Evolutionary conservation across 1,140 invertebrate species (phyloP).

Genomic region (Drusus annulatus): DNA sequence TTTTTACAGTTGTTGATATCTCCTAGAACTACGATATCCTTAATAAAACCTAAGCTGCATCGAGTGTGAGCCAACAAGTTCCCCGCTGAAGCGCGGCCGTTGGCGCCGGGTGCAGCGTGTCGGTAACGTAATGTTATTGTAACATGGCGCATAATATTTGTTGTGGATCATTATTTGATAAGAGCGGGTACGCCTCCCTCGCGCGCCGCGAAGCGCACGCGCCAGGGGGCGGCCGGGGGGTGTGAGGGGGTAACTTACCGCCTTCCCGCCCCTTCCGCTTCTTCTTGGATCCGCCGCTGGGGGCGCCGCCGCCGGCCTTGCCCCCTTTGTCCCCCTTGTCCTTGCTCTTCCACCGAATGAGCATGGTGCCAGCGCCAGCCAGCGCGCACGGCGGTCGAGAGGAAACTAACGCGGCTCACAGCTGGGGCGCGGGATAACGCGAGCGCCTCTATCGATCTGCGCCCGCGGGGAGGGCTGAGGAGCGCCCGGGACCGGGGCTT

Average conservation of each 20-base stretch:
- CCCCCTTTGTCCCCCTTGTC: conserved; percentile 55
- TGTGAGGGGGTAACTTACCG: conserved; percentile 44
- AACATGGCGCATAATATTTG: not conserved
- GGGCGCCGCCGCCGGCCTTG: conserved; percentile 44
- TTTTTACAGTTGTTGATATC: too few species aligned
- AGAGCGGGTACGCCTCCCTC: not conserved
- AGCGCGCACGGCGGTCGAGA: not conserved
- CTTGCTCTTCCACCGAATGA: conserved; percentile 59
- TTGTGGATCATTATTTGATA: conserved; percentile 6
- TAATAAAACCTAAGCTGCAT: too few species aligned
- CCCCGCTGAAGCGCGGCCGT: too few species aligned
- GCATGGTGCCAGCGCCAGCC: conserved; percentile 29
- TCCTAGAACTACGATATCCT: too few species aligned
- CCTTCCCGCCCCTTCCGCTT: conserved; percentile 57
- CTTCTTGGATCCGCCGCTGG: conserved; percentile 54
- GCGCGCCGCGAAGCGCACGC: not conserved
- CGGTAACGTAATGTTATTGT: not conserved
- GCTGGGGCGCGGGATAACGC: conserved; percentile 50
- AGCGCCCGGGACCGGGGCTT: not conserved
- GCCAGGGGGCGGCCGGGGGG: not conserved
- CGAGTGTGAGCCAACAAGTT: too few species aligned
- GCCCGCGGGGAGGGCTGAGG: not conserved
- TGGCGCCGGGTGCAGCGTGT: not conserved
- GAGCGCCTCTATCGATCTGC: conserved; percentile 58
- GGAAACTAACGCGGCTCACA: not conserved